These are phyloP conservation scores for Limnodromus scolopaceus DNA, from an alignment of 2,797 vertebrate species.

Conservation along the genomic window DNA sequence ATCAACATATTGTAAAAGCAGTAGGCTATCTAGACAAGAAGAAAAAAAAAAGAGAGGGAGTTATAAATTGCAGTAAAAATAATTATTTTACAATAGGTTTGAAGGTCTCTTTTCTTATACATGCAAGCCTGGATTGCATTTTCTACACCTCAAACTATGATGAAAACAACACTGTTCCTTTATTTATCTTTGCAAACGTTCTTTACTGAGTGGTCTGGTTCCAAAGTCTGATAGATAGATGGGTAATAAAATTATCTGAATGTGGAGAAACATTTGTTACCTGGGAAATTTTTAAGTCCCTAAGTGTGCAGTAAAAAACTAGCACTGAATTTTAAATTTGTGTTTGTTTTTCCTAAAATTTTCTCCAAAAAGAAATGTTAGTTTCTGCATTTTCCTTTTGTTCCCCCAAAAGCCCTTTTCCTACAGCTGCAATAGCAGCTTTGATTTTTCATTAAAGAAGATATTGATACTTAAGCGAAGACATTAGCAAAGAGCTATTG, in stretches of 20 bases:
- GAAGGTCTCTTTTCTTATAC: background rate
- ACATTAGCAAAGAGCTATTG: conserved; percentile 54
- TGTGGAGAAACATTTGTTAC: background rate
- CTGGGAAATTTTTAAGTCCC: background rate
- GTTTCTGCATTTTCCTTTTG: background rate
- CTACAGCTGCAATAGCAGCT: conserved; percentile 37
- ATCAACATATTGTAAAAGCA: conserved; percentile 54
- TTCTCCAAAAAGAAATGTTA: background rate
- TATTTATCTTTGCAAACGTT: background rate
- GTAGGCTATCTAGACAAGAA: background rate
- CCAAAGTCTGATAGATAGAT: background rate
- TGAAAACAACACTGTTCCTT: background rate
- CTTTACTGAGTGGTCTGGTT: background rate
- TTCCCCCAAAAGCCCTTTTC: background rate
- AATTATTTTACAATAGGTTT: conserved; percentile 4
- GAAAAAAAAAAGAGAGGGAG: background rate
- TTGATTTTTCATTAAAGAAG: conserved; percentile 61
- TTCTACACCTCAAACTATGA: background rate
- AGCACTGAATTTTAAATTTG: background rate
- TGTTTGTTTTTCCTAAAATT: background rate
- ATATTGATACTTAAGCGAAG: conserved; percentile 54
- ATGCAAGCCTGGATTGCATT: background rate
- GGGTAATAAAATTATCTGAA: background rate
- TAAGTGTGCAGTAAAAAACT: background rate
- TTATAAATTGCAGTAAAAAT: conserved; percentile 4